Conservation (phyloP, 2,888 invertebrate genomes). For the Brassicogethes aeneus region DNA sequence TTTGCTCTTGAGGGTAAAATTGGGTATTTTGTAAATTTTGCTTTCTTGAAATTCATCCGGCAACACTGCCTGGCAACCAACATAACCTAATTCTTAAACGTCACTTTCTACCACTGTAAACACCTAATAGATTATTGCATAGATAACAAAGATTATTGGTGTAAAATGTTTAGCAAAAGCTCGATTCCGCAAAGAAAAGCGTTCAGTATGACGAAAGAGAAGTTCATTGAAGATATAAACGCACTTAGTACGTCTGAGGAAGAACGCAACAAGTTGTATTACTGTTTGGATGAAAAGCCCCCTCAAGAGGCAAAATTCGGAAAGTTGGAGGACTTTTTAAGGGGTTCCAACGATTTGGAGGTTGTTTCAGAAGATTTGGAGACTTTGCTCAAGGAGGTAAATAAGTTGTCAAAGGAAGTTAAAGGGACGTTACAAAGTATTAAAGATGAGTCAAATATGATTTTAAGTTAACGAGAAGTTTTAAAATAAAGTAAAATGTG, state of each 20-base stretch:
- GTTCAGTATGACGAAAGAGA: slow-evolving; percentile 17
- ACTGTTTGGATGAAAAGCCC: slow-evolving; percentile 27
- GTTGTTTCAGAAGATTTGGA: slow-evolving; percentile 17
- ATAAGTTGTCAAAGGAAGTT: slow-evolving; percentile 17
- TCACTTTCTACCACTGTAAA: too few relatives aligned
- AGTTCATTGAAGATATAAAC: slow-evolving; percentile 26
- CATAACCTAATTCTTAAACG: too few relatives aligned
- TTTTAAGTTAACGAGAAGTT: neutral
- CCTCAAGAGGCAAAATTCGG: slow-evolving; percentile 23
- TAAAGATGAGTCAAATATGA: slow-evolving; percentile 9
- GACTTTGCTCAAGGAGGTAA: slow-evolving; percentile 15
- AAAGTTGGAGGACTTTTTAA: slow-evolving; percentile 28
- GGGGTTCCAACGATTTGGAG: slow-evolving; percentile 26
- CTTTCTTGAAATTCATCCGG: too few relatives aligned
- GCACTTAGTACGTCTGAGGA: slow-evolving; percentile 19
- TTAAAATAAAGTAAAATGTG: too few relatives aligned
- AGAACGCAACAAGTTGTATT: slow-evolving; percentile 25
- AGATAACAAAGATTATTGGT: too few relatives aligned
- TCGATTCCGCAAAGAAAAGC: slow-evolving; percentile 16
- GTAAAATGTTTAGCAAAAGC: slow-evolving; percentile 24
- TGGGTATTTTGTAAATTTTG: too few relatives aligned
- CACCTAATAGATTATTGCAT: too few relatives aligned
- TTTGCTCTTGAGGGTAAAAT: too few relatives aligned
- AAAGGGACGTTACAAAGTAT: slow-evolving; percentile 15
- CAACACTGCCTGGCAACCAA: too few relatives aligned